Evolutionary conservation across 2,888 invertebrate genomes (phyloP).

Genomic region (Plusia festucae): DNA sequence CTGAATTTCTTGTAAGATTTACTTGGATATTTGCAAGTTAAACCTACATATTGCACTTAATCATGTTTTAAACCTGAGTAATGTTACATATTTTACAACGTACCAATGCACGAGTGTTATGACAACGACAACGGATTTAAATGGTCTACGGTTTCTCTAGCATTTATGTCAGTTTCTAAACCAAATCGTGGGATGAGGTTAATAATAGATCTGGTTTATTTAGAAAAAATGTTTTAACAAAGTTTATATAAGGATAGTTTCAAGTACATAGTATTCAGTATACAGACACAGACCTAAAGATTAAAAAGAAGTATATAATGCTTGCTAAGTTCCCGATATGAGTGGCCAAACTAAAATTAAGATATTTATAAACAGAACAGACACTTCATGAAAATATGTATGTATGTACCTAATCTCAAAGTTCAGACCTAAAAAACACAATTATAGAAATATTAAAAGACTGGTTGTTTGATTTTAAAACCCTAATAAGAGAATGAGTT

Average conservation of each 20-base stretch:
- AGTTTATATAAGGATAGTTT: background rate
- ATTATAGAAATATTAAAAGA: background rate
- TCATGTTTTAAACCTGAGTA: background rate
- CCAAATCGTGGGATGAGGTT: background rate
- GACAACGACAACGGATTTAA: background rate
- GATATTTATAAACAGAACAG: slow-evolving; percentile 1
- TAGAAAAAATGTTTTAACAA: no score
- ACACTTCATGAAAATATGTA: slow-evolving; percentile 13
- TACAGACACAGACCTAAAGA: background rate
- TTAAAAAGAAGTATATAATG: background rate
- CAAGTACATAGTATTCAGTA: background rate
- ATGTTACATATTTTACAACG: slow-evolving; percentile 1
- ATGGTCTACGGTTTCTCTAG: slow-evolving; percentile 4
- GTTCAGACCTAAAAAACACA: background rate
- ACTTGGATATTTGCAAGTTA: no score
- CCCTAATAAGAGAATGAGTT: no score
- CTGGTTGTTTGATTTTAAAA: background rate
- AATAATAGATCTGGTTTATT: background rate
- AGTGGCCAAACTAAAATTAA: background rate
- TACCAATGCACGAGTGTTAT: slow-evolving; percentile 1
- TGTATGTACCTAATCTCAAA: background rate
- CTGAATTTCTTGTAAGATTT: no score
- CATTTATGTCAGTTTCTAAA: background rate
- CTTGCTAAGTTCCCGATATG: slow-evolving; percentile 11
- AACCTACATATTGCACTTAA: no score